phyloP scores from a whole-genome alignment of 2,113 vertebrate genomes.

The Nesogale talazaci region DNA sequence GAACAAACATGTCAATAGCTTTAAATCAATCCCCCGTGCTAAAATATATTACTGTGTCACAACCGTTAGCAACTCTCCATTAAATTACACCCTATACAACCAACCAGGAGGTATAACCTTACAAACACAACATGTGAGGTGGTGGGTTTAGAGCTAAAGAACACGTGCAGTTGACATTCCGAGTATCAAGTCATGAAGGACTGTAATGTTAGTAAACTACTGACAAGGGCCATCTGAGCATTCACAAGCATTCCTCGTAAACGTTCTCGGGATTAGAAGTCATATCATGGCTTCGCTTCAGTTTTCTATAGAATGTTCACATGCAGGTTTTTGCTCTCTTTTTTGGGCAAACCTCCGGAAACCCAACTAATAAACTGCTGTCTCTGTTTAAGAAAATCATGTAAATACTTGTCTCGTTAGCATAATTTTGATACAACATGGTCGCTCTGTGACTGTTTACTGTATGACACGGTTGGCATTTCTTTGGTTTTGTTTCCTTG shows the following conservation, averaged over 20 bases:
- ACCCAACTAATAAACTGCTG: background rate
- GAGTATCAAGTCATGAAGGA: constrained; percentile 42
- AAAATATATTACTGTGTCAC: constrained; percentile 79
- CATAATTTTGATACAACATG: constrained; percentile 12
- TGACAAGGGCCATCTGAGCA: constrained; percentile 32
- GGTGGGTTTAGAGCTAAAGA: constrained; percentile 74
- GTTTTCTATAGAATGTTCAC: constrained; percentile 15
- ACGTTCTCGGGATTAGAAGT: constrained; percentile 42
- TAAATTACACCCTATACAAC: constrained; percentile 82
- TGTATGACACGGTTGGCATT: constrained; percentile 22
- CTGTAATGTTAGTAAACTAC: constrained; percentile 63
- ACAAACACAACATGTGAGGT: constrained; percentile 84
- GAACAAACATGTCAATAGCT: constrained; percentile 66
- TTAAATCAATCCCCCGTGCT: constrained; percentile 81
- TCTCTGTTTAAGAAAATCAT: constrained; percentile 58
- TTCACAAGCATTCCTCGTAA: constrained; percentile 44
- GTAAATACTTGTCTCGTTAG: background rate
- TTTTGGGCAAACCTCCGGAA: constrained; percentile 1
- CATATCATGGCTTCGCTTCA: constrained; percentile 10
- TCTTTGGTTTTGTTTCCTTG: constrained; percentile 36
- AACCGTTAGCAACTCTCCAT: constrained; percentile 71
- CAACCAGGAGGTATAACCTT: constrained; percentile 78
- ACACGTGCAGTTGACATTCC: constrained; percentile 71
- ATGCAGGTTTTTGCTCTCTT: background rate
- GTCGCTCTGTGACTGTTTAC: background rate